These are phyloP conservation scores for Brenthis hecate DNA, from an alignment of 2,888 invertebrate genomes.

Conservation along the genomic window DNA sequence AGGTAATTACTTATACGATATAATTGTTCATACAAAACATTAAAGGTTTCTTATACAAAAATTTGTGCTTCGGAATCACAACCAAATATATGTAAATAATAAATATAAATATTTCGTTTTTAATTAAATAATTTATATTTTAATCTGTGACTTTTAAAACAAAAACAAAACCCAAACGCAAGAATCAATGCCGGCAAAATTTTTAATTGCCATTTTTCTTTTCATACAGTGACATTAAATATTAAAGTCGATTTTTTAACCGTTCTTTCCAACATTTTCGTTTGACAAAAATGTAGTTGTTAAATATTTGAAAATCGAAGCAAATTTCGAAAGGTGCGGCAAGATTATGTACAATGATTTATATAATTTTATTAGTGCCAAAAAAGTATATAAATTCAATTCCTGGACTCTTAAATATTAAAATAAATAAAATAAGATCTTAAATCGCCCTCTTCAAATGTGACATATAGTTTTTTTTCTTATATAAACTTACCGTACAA, in stretches of 20 bases:
- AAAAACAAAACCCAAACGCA: not conserved
- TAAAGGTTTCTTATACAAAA: slow-evolving; percentile 30
- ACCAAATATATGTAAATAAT: slow-evolving; percentile 40
- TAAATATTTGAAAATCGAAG: not conserved
- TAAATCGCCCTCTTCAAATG: too few species aligned
- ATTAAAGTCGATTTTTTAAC: not conserved
- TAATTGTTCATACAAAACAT: slow-evolving; percentile 32
- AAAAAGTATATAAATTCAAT: slow-evolving; percentile 18
- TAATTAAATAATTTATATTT: not conserved
- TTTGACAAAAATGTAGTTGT: not conserved
- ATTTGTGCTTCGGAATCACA: slow-evolving; percentile 55
- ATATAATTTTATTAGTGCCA: not conserved
- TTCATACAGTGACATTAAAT: too few species aligned
- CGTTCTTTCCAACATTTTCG: too few species aligned
- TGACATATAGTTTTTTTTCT: too few species aligned
- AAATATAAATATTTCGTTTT: not conserved
- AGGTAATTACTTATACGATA: slow-evolving; percentile 7
- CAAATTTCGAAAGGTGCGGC: not conserved
- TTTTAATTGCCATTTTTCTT: not conserved
- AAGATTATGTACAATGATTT: slow-evolving; percentile 4
- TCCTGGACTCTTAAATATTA: slow-evolving; percentile 9
- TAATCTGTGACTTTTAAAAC: not conserved
- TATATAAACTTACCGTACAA: too few species aligned
- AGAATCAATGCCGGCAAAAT: not conserved
- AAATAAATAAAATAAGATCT: too few species aligned